A percentile compares a stretch with the other conserved stretches of the same genome.
phyloP scores from a whole-genome alignment of 2,113 vertebrate species.

The Channa maculata region DNA sequence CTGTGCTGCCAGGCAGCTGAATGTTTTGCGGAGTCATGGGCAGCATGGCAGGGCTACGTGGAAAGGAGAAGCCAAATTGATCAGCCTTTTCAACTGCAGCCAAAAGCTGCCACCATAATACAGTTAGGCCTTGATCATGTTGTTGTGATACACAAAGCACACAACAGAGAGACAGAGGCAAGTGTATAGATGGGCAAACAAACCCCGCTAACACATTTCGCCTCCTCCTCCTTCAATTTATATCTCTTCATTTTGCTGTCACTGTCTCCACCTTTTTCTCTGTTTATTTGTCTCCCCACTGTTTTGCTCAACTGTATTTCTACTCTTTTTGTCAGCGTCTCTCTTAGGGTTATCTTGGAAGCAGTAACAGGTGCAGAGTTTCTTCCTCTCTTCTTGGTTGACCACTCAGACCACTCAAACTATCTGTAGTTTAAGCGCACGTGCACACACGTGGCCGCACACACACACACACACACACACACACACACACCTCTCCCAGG shows the following conservation, averaged over 20 bases:
- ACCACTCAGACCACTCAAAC: slow-evolving; percentile 41
- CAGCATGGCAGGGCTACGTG: slow-evolving; percentile 58
- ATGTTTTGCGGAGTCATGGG: slow-evolving; percentile 75
- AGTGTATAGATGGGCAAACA: slow-evolving; percentile 42
- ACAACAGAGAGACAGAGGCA: slow-evolving; percentile 46
- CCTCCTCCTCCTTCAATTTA: background rate
- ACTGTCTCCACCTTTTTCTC: slow-evolving; percentile 15
- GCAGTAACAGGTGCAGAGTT: slow-evolving; percentile 57
- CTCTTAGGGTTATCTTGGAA: slow-evolving; percentile 37
- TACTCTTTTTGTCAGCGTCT: background rate
- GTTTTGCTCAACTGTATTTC: slow-evolving; percentile 17
- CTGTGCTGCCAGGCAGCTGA: slow-evolving; percentile 76
- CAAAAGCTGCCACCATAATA: slow-evolving; percentile 74
- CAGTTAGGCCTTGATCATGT: slow-evolving; percentile 74
- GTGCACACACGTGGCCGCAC: background rate
- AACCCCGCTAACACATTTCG: slow-evolving; percentile 20
- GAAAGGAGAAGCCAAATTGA: slow-evolving; percentile 64
- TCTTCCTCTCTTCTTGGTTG: slow-evolving; percentile 46
- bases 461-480: slow-evolving; percentile 23
- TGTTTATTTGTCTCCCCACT: slow-evolving; percentile 4
- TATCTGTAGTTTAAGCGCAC: slow-evolving; percentile 17
- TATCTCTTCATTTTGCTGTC: slow-evolving; percentile 8
- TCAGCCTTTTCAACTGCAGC: slow-evolving; percentile 68
- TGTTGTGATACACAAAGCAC: slow-evolving; percentile 68
- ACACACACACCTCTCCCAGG: slow-evolving; percentile 13